Base-by-base conservation (phyloP, 2,797 vertebrate species). In the Silurus aristotelis region DNA sequence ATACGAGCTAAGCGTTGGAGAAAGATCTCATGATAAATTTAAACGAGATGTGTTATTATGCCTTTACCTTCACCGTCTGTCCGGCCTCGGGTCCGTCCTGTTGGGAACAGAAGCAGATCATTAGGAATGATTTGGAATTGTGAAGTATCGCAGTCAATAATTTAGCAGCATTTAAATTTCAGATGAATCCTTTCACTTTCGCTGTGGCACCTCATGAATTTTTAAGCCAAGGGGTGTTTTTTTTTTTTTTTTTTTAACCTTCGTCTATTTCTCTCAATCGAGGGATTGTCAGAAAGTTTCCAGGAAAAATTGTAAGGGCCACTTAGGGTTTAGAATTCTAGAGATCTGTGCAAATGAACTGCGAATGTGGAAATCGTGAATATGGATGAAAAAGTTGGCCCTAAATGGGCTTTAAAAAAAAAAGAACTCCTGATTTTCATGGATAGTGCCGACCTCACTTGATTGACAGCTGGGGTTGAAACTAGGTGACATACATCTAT, bases 41-140 rank as follows among this genome's bases (percentile, higher is more conserved):
- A 94, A 90, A 90, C 83, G 84, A 60, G 25, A 89, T 89, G 87
- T 93, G 92, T 93, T 94, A 94, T 95, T 93, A 93, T 95, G 91
- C 90, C 93, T 96, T 97, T 96, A 98, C 97, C 96, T 97, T 97
- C 93, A 98, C 96, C 0, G 97, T 97, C 91, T 98, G 97, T 93
- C 97, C 96, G 0, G 97, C 96, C 95, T 97, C 96, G 0, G 96
- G 96, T 90, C 97, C 96, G 87, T 98, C 96, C 96, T 97, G 90
- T 88, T 93, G 95, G 90, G 86, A 94, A 93, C 87, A 92, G 87
- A 92, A 85, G 88, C 80, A 90, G 83, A 91, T 91, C 87, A 95
- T 91, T 95, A 94, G 89, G 91, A 90, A 89, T 90, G 89, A 90
- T 85, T 61, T 88, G 90, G 89, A 92, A 94, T 94, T 93, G 88